Conservation (phyloP, 1,140 invertebrate genomes). For the Colletes gigas region DNA sequence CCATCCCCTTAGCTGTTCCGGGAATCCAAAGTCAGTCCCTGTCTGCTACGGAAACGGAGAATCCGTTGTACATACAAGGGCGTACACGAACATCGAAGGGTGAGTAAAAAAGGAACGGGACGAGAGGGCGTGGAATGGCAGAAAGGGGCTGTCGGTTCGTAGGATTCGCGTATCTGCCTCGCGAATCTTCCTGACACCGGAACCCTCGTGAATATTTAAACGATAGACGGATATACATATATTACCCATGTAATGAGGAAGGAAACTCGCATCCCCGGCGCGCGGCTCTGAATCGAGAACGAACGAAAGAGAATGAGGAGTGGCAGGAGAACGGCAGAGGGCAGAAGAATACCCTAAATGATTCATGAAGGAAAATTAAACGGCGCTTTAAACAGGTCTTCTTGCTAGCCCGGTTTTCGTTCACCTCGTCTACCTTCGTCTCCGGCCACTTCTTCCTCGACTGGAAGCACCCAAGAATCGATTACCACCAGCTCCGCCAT, state of each 20-base stretch:
- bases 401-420: slow-evolving; percentile 46
- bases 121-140: slow-evolving; percentile 29
- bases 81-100: not conserved
- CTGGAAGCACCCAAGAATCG: slow-evolving; percentile 42
- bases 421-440: slow-evolving; percentile 19
- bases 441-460: slow-evolving; percentile 7
- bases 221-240: slow-evolving; percentile 68
- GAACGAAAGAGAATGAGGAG: slow-evolving; percentile 48
- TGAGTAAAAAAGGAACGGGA: slow-evolving; percentile 42
- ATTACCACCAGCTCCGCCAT: slow-evolving; percentile 42
- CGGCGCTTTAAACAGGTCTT: slow-evolving; percentile 59
- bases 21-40: slow-evolving; percentile 16
- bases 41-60: slow-evolving; percentile 10
- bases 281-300: slow-evolving; percentile 27
- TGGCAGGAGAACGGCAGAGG: slow-evolving; percentile 15
- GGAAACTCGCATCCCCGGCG: slow-evolving; percentile 27
- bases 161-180: slow-evolving; percentile 46
- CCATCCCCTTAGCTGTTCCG: slow-evolving; percentile 28
- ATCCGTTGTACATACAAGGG: slow-evolving; percentile 36
- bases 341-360: slow-evolving; percentile 64
- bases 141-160: slow-evolving; percentile 36
- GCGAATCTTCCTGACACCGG: slow-evolving; percentile 59
- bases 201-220: slow-evolving; percentile 69
- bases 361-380: slow-evolving; percentile 71
- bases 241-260: slow-evolving; percentile 66